Evolutionary conservation across 2,888 invertebrate genomes (phyloP).

Genomic region (Strigamia transsilvanica): DNA sequence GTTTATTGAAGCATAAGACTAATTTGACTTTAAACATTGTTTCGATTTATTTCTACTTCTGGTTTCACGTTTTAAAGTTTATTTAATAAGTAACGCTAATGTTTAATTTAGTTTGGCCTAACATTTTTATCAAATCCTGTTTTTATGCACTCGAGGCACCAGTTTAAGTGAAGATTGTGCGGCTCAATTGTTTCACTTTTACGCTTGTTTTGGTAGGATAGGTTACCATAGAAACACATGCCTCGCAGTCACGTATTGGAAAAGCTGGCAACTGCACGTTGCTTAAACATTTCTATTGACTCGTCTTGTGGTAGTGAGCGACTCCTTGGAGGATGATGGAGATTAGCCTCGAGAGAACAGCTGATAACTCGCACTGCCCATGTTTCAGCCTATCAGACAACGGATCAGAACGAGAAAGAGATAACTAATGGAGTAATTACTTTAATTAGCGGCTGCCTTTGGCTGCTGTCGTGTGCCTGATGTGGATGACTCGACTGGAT

Average conservation of each 20-base stretch:
- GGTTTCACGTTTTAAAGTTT: no score
- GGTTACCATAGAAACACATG: constrained; percentile 24
- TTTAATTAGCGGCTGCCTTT: constrained; percentile 8
- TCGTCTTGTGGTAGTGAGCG: constrained; percentile 19
- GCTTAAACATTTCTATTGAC: constrained; percentile 30
- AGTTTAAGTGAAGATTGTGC: constrained; percentile 12
- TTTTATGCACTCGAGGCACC: neutral
- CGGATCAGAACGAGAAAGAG: neutral
- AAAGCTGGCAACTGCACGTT: constrained; percentile 11
- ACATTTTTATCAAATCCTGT: neutral
- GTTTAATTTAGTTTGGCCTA: neutral
- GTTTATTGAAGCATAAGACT: neutral
- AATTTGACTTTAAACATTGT: neutral
- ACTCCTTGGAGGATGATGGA: constrained; percentile 28
- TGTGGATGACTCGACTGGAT: neutral
- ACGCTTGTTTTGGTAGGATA: constrained; percentile 14
- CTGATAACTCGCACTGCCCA: constrained; percentile 8
- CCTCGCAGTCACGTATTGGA: constrained; percentile 18
- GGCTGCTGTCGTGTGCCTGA: neutral
- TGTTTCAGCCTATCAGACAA: constrained; percentile 6
- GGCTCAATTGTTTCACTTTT: constrained; percentile 12
- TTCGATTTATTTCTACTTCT: no score
- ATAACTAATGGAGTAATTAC: constrained; percentile 37
- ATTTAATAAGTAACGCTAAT: no score
- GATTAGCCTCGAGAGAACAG: constrained; percentile 34